Percentiles rank a stretch among this genome's conserved stretches.
These are phyloP conservation scores for Lanistes nyassanus DNA, from an alignment of 1,140 invertebrate genomes.

Conservation along the genomic window DNA sequence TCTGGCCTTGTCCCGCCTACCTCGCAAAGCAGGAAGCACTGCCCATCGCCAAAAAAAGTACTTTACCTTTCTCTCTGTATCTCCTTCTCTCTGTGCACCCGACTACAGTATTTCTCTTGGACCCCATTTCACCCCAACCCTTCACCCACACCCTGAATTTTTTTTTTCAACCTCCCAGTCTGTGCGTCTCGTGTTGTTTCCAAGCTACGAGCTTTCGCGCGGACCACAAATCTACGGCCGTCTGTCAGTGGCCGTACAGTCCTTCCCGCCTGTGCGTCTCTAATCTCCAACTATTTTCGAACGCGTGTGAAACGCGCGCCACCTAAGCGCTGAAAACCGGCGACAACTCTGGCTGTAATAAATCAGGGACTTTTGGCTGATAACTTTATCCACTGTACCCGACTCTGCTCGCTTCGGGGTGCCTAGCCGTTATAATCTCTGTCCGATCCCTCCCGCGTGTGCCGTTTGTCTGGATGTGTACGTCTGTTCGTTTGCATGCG, in stretches of 20 bases:
- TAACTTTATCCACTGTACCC: conserved; percentile 10
- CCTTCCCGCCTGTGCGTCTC: background rate
- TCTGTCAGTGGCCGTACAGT: background rate
- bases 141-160: too few relatives aligned
- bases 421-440: background rate
- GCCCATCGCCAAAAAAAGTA: too few relatives aligned
- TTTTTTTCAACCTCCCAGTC: too few relatives aligned
- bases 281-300: conserved; percentile 11
- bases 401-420: background rate
- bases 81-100: too few relatives aligned
- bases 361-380: background rate
- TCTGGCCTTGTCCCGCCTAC: too few relatives aligned
- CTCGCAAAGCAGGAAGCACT: too few relatives aligned
- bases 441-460: background rate
- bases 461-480: background rate
- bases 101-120: too few relatives aligned
- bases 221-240: conserved; percentile 3
- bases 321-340: background rate
- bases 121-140: too few relatives aligned
- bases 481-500: background rate
- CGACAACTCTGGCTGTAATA: background rate
- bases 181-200: too few relatives aligned
- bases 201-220: background rate
- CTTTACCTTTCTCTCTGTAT: too few relatives aligned
- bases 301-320: conserved; percentile 2